phyloP scores from a whole-genome alignment of 2,888 invertebrate species.

The Plagodis dolabraria region DNA sequence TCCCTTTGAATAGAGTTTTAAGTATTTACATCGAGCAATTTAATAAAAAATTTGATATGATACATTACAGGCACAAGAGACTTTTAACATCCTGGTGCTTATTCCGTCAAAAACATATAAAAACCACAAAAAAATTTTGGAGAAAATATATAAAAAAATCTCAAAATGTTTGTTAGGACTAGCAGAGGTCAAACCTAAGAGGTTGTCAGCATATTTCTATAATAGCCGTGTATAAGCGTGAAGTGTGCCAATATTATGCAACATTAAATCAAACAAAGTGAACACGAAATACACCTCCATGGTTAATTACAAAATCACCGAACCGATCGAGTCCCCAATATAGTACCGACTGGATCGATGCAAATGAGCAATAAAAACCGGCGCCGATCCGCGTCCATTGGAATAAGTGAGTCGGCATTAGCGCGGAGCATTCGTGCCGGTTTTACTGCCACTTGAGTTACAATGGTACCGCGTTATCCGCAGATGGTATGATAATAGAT shows the following conservation, averaged over 20 bases:
- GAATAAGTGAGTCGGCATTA: slow-evolving; percentile 37
- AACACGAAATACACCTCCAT: not conserved
- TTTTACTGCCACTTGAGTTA: slow-evolving; percentile 41
- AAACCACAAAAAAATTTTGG: no score
- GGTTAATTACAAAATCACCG: slow-evolving; percentile 15
- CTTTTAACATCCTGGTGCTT: no score
- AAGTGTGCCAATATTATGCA: not conserved
- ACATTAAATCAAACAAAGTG: not conserved
- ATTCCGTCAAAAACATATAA: no score
- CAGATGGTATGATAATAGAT: slow-evolving; percentile 43
- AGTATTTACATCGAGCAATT: no score
- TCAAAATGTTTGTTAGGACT: no score
- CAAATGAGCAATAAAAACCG: slow-evolving; percentile 33
- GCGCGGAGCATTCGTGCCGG: slow-evolving; percentile 33
- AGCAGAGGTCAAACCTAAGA: no score
- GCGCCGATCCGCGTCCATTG: slow-evolving; percentile 31
- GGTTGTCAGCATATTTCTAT: no score
- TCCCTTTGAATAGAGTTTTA: no score
- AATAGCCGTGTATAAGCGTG: no score
- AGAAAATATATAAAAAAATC: no score
- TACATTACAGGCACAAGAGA: no score
- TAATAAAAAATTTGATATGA: no score
- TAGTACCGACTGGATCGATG: slow-evolving; percentile 16
- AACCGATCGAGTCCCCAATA: slow-evolving; percentile 18
- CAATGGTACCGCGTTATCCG: slow-evolving; percentile 40